These are phyloP conservation scores for Hirudo medicinalis DNA, from an alignment of 1,140 invertebrate species.

Conservation along the genomic window DNA sequence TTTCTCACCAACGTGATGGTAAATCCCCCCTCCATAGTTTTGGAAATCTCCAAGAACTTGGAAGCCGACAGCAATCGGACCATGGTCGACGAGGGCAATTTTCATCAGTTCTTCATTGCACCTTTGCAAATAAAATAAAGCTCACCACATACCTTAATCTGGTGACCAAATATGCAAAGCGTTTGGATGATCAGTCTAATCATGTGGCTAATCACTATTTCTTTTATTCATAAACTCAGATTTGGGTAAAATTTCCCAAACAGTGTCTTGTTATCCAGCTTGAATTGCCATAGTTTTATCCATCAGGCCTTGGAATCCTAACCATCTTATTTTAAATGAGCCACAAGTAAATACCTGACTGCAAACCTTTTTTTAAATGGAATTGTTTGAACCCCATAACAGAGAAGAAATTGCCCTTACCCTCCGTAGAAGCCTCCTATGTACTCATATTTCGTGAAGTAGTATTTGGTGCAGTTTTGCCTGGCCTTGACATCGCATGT, in stretches of 20 bases:
- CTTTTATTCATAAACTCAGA: not conserved
- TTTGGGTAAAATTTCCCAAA: too few species aligned
- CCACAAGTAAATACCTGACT: constrained; percentile 5
- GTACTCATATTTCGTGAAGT: constrained; percentile 43
- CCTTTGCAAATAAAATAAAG: constrained; percentile 22
- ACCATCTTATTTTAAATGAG: not conserved
- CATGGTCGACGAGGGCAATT: constrained; percentile 42
- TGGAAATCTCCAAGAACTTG: constrained; percentile 43
- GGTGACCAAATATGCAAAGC: not conserved
- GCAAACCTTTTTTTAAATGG: not conserved
- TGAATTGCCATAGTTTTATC: too few species aligned
- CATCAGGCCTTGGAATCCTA: too few species aligned
- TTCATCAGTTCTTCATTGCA: constrained; percentile 48
- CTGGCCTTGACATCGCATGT: constrained; percentile 29
- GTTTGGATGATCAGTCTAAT: not conserved
- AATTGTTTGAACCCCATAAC: not conserved
- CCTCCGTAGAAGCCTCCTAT: constrained; percentile 45
- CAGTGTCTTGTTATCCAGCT: too few species aligned
- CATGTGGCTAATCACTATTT: not conserved
- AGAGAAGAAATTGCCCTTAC: constrained; percentile 20
- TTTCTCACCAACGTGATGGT: constrained; percentile 31
- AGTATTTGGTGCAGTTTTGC: constrained; percentile 35
- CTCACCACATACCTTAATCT: too few species aligned
- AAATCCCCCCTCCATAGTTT: constrained; percentile 41
- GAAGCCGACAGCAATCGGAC: constrained; percentile 47